Percentiles rank a stretch among this genome's conserved stretches.
phyloP scores from a whole-genome alignment of 2,113 vertebrate genomes.

The Heptranchias perlo region DNA sequence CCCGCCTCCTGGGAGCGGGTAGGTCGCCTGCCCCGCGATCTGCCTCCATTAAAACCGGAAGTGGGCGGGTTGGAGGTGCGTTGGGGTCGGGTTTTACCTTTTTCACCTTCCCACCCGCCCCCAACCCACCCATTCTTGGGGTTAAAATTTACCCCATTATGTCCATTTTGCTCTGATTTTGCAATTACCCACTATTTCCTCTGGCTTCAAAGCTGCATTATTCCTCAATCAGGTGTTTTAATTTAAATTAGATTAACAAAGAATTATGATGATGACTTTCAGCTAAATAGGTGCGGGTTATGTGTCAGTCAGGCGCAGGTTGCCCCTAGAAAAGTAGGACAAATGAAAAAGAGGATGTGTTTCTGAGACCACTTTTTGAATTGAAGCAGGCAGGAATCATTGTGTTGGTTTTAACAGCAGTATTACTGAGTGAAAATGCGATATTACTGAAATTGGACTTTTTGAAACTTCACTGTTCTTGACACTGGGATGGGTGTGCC shows the following conservation, averaged over 20 bases:
- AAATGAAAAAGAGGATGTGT: neutral
- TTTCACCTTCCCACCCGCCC: no score
- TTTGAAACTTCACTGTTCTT: neutral
- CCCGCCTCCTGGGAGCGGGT: no score
- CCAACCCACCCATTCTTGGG: no score
- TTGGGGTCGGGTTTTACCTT: no score
- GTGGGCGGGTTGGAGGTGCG: no score
- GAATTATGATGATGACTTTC: neutral
- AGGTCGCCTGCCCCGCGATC: no score
- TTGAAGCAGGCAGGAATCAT: neutral
- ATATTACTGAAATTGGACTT: neutral
- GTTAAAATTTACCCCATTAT: no score
- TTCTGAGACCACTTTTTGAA: neutral
- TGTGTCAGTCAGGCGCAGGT: neutral
- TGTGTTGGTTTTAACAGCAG: neutral
- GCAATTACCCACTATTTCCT: neutral
- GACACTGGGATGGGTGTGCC: neutral
- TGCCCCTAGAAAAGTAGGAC: neutral
- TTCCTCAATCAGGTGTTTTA: neutral
- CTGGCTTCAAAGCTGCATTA: neutral
- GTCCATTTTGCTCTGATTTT: neutral
- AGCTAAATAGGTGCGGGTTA: neutral
- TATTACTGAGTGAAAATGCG: neutral
- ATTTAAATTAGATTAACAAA: neutral
- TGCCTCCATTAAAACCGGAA: no score